Conservation (phyloP, 2,888 invertebrate species). For the Epirrhoe tristata region DNA sequence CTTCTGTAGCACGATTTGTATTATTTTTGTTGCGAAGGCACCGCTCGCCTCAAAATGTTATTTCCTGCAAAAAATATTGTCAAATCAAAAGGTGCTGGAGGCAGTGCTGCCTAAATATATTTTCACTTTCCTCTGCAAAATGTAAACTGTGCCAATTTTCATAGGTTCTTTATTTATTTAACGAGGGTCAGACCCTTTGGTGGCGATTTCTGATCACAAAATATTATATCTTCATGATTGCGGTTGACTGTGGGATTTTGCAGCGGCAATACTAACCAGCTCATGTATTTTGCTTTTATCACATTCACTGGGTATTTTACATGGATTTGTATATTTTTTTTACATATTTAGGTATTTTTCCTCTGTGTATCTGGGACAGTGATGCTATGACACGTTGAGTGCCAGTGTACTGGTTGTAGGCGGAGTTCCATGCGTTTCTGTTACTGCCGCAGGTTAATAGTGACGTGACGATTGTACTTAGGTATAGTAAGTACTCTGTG, state of each 20-base stretch:
- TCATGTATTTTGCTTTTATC: not conserved
- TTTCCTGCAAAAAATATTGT: conserved; percentile 20
- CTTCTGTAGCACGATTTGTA: conserved; percentile 1
- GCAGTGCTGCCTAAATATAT: conserved; percentile 2
- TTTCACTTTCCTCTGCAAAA: conserved; percentile 1
- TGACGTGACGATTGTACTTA: too few relatives aligned
- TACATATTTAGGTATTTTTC: too few relatives aligned
- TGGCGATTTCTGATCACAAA: conserved; percentile 15
- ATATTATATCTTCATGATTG: conserved; percentile 20
- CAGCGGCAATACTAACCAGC: not conserved
- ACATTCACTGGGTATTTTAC: not conserved
- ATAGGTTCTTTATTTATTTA: not conserved
- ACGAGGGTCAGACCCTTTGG: conserved; percentile 6
- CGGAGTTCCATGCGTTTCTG: too few relatives aligned
- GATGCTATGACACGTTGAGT: too few relatives aligned
- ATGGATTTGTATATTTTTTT: not conserved
- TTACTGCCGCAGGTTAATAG: too few relatives aligned
- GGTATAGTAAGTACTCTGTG: too few relatives aligned
- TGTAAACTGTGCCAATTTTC: not conserved
- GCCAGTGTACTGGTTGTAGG: too few relatives aligned
- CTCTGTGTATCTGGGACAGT: too few relatives aligned
- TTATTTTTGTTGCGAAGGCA: conserved; percentile 18
- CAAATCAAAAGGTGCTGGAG: conserved; percentile 19
- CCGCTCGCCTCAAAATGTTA: conserved; percentile 2
- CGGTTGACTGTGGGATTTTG: conserved; percentile 11